Base-by-base conservation (phyloP, 2,113 vertebrate genomes). In the Gallinago paraguaiae region DNA sequence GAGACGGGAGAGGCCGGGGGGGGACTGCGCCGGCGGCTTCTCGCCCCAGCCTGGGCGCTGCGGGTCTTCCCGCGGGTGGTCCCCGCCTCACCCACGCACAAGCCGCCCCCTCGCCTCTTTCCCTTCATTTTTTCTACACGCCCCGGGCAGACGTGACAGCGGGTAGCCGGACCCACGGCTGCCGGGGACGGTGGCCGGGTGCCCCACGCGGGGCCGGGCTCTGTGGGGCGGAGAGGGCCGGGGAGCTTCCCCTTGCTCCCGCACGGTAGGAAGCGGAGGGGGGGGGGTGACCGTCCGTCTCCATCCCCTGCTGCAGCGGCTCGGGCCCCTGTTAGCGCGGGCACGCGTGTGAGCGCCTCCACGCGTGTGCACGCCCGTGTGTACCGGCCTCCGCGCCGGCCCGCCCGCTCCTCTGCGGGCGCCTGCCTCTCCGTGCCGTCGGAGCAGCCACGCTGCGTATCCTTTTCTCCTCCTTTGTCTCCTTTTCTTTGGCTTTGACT, bases 401-500 rank as follows among this genome's bases (percentile, higher is more conserved):
- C 74, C 65, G 50, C 56, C 69, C 41, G 11, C 39, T 59, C 64
- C 92, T 71, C 85, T 9, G 81, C 10, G 90, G 74, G 85, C 61
- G 81, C 72, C 85, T 39, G 91, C 51, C 61, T 11, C 75, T 19
- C 88, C 53, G 41, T 65, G 3, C 51, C 43, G 88, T 11, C 85
- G 88, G 53, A 71, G 86, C 75, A 93, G 93, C 63, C 93, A 86
- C 48, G 72, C 86, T 27, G 60, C 7, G 84, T 89, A 74, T 33
- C 63, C 30, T 57, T 54, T 92, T 86, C 59, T 81, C 35, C 53
- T 72, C 54, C 61, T 88, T 92, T 30, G 91, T 82, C 27, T 23
- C 61, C 68, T 28, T 85, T 78, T 70, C 15, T 35, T 72, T 90
- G 88, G 83, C 96, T 64, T 94, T 91, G 95, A 83, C 91, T 89